Evolutionary conservation across 2,888 invertebrate genomes (phyloP), one percentile per base, ranked within the genome.

Genomic region (Rhagonycha lutea): DNA sequence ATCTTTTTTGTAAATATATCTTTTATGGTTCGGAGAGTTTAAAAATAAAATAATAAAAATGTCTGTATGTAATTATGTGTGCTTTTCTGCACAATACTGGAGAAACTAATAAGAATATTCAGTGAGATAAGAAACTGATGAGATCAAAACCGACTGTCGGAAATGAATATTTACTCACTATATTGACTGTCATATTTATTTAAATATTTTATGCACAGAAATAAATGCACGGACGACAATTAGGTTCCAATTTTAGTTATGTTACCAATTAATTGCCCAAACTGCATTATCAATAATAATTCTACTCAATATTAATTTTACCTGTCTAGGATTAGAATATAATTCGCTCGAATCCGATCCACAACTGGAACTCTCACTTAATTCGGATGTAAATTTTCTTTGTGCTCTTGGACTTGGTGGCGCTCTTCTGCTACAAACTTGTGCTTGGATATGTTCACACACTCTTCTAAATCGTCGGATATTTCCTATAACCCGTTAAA

Each of bases 401-500:
- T 91, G 90, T 1, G 92, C 92, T 70, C 92, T 85, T 0, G 93
- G 93, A 81, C 92, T 92, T 9, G 92, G 90, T 26, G 92, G 91
- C 18, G 92, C 90, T 78, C 90, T 86, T 73, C 88, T 83, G 9
- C 88, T 88, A 77, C 88, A 88, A n/a, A 88, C 88, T 80, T 96
- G 96, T 32, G 94, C 92, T 87, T 98, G 98, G 80, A 98, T 96
- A 88, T 98, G 97, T 86, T 98, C 98, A 89, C 98, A 98, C 81
- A 98, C 96, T 83, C 98, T 92, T 73, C 98, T 92, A 89, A 98
- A 98, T 78, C 98, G 92, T 73, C 98, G 92, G 82, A 98, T 96
- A 86, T 98, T 98, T 77, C 98, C 98, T 97, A 87, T 63, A 76
- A 78, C 47, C 62, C 47, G n/a, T 9, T 2, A 18, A 62, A 18